Conservation (phyloP, 1,140 invertebrate genomes). For the Cydia fagiglandana region DNA sequence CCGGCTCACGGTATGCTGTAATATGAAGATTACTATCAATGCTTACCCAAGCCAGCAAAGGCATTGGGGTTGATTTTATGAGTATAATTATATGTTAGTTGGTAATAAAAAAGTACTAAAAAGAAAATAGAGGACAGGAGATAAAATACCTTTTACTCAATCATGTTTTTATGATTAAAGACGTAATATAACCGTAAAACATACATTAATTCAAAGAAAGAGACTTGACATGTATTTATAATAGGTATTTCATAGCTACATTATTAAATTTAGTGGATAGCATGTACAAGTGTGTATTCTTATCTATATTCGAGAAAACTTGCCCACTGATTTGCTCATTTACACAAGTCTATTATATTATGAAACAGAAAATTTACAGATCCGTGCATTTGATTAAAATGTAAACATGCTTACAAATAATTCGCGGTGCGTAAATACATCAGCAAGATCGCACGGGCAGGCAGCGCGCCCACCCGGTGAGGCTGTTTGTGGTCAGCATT, state of each 20-base stretch:
- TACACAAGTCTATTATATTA: background rate
- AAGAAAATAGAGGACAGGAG: no score
- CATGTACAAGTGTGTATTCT: no score
- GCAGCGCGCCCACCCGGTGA: conserved; percentile 36
- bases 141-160: no score
- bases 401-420: conserved; percentile 61
- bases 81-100: no score
- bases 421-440: conserved; percentile 56
- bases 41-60: background rate
- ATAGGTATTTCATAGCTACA: no score
- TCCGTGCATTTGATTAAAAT: conserved; percentile 61
- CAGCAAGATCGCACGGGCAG: conserved; percentile 43
- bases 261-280: no score
- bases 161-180: no score
- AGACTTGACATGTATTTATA: no score
- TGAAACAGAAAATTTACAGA: conserved; percentile 57
- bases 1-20: background rate
- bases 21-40: background rate
- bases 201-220: no score
- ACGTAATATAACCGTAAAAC: no score
- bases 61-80: no score
- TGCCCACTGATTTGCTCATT: background rate
- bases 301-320: background rate
- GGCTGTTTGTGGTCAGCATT: conserved; percentile 55
- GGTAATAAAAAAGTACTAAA: no score